phyloP scores from a whole-genome alignment of 2,888 invertebrate genomes.

The Phaonia tiefii region DNA sequence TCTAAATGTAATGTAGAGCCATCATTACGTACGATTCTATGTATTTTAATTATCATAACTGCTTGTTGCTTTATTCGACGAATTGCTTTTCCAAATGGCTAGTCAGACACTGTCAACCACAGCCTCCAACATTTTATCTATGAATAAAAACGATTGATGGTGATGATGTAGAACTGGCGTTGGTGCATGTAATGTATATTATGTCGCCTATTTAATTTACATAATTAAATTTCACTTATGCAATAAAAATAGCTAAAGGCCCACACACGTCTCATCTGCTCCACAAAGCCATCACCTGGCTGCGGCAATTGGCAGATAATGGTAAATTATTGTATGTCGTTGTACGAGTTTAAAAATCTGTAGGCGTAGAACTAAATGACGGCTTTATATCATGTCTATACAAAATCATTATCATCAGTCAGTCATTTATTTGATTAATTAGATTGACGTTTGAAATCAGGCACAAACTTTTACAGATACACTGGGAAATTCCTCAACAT shows the following conservation, averaged over 20 bases:
- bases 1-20: no score
- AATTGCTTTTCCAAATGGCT: no score
- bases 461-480: background rate
- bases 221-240: constrained; percentile 48
- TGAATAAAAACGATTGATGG: no score
- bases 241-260: constrained; percentile 46
- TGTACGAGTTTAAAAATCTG: background rate
- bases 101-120: no score
- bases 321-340: background rate
- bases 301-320: background rate
- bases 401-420: background rate
- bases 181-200: constrained; percentile 29
- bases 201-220: constrained; percentile 36
- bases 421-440: constrained; percentile 16
- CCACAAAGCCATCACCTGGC: no score
- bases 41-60: no score
- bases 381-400: constrained; percentile 6
- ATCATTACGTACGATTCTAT: no score
- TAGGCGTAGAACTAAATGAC: background rate
- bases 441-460: background rate
- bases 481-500: no score
- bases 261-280: background rate
- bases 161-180: background rate
- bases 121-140: no score
- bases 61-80: no score